These are phyloP conservation scores for Petrocephalus microphthalmus DNA, from an alignment of 2,113 vertebrate genomes.

Conservation along the genomic window DNA sequence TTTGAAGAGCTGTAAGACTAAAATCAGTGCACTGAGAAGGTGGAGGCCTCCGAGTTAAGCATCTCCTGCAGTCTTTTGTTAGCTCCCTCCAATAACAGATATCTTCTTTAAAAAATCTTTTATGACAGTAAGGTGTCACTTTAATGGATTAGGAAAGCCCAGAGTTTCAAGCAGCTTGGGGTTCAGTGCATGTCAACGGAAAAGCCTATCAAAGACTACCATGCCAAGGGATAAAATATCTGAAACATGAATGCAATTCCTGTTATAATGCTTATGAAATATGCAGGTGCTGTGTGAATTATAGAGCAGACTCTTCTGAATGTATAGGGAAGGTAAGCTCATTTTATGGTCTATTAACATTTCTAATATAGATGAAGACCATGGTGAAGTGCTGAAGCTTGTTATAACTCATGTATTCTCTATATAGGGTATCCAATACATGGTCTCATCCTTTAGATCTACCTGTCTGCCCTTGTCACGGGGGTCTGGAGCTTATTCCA, in stretches of 20 bases:
- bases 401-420: background rate
- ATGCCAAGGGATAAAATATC: slow-evolving; percentile 59
- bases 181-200: slow-evolving; percentile 21
- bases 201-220: slow-evolving; percentile 25
- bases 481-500: no score
- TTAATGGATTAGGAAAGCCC: slow-evolving; percentile 17
- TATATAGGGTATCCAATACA: background rate
- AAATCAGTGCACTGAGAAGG: background rate
- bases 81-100: background rate
- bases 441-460: background rate
- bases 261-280: slow-evolving; percentile 58
- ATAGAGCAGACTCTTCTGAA: slow-evolving; percentile 33
- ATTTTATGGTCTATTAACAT: slow-evolving; percentile 44
- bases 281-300: slow-evolving; percentile 50
- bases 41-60: background rate
- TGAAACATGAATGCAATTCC: slow-evolving; percentile 54
- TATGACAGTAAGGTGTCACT: background rate
- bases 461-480: no score
- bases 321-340: slow-evolving; percentile 33
- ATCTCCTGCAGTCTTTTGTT: background rate
- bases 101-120: background rate
- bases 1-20: background rate
- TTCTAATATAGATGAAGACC: slow-evolving; percentile 33
- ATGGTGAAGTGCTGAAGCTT: slow-evolving; percentile 5
- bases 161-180: slow-evolving; percentile 24